Conservation (phyloP, 2,797 vertebrate species). For the Syngnathus acus region DNA sequence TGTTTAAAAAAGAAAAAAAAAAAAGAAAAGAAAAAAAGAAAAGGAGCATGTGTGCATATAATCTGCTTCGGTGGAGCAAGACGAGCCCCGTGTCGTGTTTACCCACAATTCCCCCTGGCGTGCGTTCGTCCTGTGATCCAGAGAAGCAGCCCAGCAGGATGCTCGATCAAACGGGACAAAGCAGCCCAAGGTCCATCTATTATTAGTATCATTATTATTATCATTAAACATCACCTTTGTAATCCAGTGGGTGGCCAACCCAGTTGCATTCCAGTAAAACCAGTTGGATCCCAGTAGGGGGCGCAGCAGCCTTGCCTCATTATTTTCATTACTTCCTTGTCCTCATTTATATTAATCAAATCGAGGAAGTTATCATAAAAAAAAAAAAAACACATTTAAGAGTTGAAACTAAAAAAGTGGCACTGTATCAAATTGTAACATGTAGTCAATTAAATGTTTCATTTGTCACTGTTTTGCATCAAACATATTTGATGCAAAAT, state of each 20-base stretch:
- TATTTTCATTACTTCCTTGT: conserved; percentile 14
- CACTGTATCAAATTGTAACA: background rate
- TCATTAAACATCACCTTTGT: conserved; percentile 7
- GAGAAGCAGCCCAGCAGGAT: conserved; percentile 11
- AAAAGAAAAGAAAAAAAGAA: background rate
- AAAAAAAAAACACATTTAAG: background rate
- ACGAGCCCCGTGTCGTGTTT: conserved; percentile 16
- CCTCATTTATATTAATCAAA: conserved; percentile 5
- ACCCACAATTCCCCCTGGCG: conserved; percentile 30
- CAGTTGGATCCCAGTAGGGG: conserved; percentile 64
- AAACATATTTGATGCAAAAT: background rate
- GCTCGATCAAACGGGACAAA: conserved; percentile 26
- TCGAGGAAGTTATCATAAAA: background rate
- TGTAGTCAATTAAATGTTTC: background rate
- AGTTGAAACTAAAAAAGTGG: background rate
- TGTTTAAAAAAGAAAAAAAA: background rate
- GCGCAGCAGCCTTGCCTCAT: conserved; percentile 45
- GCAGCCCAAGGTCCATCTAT: conserved; percentile 15
- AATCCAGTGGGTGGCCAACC: conserved; percentile 18
- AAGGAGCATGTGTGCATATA: conserved; percentile 14
- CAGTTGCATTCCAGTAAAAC: conserved; percentile 56
- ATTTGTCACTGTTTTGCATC: no score
- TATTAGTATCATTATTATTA: background rate
- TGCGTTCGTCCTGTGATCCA: background rate
- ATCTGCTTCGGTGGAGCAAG: conserved; percentile 11